Evolutionary conservation across 2,888 invertebrate species (phyloP).

Genomic region (Mechanitis messenoides): DNA sequence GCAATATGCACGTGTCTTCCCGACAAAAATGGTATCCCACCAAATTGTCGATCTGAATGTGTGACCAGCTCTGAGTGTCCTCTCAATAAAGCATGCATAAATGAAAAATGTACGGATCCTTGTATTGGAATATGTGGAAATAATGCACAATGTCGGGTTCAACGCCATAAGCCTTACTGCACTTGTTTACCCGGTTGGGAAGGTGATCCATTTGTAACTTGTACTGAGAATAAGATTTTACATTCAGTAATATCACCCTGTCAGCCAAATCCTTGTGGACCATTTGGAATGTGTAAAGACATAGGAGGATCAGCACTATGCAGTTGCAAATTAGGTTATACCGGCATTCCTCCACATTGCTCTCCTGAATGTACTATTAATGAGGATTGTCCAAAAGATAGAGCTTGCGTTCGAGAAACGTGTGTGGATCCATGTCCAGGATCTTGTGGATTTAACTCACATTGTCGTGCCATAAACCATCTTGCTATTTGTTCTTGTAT

Average conservation of each 20-base stretch:
- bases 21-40: constrained; percentile 83
- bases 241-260: constrained; percentile 73
- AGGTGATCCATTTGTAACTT: constrained; percentile 83
- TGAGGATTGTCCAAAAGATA: constrained; percentile 83
- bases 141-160: constrained; percentile 82
- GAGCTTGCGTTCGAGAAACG: constrained; percentile 84
- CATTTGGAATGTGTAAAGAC: constrained; percentile 79
- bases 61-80: constrained; percentile 87
- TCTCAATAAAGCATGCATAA: constrained; percentile 85
- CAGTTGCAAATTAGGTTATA: constrained; percentile 79
- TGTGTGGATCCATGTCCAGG: constrained; percentile 85
- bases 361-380: constrained; percentile 86
- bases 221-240: constrained; percentile 63
- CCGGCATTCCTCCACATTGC: constrained; percentile 83
- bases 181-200: constrained; percentile 83
- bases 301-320: constrained; percentile 73
- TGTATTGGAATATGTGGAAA: constrained; percentile 84
- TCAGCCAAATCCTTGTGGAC: constrained; percentile 82
- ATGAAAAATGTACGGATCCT: constrained; percentile 87
- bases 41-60: constrained; percentile 87
- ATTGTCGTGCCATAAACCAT: constrained; percentile 84
- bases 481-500: constrained; percentile 85
- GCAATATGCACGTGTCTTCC: constrained; percentile 83
- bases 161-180: constrained; percentile 82
- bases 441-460: constrained; percentile 81